Conservation (phyloP, 2,113 vertebrate genomes). For the Brevimyrus niger region DNA sequence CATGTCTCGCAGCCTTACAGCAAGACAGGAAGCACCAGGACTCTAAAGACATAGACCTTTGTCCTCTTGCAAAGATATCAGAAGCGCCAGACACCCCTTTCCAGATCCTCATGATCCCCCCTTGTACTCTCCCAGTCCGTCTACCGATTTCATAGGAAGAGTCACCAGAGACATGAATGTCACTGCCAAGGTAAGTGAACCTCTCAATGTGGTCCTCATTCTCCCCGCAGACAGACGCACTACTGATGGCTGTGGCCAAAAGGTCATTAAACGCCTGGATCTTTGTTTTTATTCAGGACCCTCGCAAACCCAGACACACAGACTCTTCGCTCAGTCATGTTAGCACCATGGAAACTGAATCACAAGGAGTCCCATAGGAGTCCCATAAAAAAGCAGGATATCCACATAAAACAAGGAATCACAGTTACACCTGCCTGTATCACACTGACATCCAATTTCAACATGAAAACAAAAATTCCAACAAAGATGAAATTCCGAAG, state of each 20-base stretch:
- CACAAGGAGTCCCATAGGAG: background rate
- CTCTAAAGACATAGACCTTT: background rate
- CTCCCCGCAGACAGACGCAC: too few relatives aligned
- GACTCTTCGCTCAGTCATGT: background rate
- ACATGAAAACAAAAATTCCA: background rate
- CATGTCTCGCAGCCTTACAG: background rate
- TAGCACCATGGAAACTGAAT: background rate
- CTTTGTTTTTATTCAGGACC: background rate
- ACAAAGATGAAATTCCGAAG: background rate
- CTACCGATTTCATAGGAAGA: background rate
- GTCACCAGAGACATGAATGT: background rate
- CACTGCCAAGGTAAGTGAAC: too few relatives aligned
- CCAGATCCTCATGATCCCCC: background rate
- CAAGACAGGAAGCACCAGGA: background rate
- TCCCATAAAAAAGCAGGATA: background rate
- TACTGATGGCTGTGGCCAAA: too few relatives aligned
- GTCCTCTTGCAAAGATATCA: background rate
- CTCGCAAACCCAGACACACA: background rate
- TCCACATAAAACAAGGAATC: background rate
- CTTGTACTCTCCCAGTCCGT: background rate
- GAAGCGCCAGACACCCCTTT: background rate
- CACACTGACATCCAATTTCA: background rate
- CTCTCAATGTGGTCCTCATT: too few relatives aligned
- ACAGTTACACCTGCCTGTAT: background rate
- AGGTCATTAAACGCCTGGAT: background rate